Conservation (phyloP, 53 echinoderm and acorn worm species). For the Echinarachnius parma region DNA sequence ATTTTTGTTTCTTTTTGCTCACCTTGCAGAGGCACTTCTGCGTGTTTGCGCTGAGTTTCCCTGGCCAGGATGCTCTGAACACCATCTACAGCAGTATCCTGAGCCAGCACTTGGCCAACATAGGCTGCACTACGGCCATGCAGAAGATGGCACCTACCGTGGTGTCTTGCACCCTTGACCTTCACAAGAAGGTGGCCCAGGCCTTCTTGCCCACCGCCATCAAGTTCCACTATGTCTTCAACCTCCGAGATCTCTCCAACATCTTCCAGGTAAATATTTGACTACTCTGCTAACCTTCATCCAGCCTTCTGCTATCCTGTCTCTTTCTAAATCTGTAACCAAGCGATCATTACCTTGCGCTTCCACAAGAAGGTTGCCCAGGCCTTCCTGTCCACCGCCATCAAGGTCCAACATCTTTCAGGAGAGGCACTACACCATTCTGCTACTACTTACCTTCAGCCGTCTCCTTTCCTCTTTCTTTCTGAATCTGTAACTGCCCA, state of each 20-base stretch:
- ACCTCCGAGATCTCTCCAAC: slow-evolving; percentile 93
- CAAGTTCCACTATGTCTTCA: slow-evolving; percentile 99
- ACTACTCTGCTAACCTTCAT: no score
- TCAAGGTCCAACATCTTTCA: no score
- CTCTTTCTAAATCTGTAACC: no score
- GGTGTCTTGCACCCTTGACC: slow-evolving; percentile 74
- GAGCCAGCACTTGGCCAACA: slow-evolving; percentile 64
- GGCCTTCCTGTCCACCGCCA: no score
- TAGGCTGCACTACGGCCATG: slow-evolving; percentile 45
- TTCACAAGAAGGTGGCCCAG: slow-evolving; percentile 90
- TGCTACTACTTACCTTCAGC: no score
- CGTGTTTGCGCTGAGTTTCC: slow-evolving; percentile 98
- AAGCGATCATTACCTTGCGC: no score
- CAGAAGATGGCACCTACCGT: slow-evolving; percentile 74
- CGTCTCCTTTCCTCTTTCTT: no score
- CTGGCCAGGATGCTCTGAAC: slow-evolving; percentile 79
- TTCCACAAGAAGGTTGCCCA: no score
- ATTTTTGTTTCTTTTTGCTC: slow-evolving; percentile 5
- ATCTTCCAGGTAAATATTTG: slow-evolving; percentile 95
- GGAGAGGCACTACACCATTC: no score
- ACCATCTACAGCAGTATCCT: slow-evolving; percentile 96
- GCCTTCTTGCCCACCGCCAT: slow-evolving; percentile 96
- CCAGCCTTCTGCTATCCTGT: no score
- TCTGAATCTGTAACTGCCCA: no score
- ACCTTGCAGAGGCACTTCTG: slow-evolving; percentile 84